Percentiles rank a stretch among this genome's conserved stretches.
Evolutionary conservation across 2,797 vertebrate genomes (phyloP).

Genomic region (Pteropus rufus): DNA sequence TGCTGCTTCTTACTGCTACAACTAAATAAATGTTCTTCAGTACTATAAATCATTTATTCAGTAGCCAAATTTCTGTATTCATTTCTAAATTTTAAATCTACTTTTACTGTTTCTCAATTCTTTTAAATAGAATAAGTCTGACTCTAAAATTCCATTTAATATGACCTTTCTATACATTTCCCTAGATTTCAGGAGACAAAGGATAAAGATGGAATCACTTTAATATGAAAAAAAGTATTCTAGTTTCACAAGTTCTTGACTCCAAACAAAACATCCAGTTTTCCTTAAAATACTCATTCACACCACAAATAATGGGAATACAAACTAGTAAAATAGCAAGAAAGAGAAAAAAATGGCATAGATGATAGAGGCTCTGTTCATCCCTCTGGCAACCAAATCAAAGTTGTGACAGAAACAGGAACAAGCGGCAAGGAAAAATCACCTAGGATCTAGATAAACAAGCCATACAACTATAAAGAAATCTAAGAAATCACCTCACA

Average conservation of each 20-base stretch:
- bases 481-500: too few relatives aligned
- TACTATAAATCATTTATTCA: neutral
- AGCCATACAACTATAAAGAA: too few relatives aligned
- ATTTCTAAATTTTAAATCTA: neutral
- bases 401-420: too few relatives aligned
- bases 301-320: neutral
- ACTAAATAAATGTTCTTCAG: neutral
- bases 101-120: neutral
- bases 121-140: neutral
- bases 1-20: neutral
- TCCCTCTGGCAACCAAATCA: too few relatives aligned
- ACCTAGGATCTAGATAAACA: too few relatives aligned
- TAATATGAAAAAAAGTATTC: neutral
- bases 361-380: too few relatives aligned
- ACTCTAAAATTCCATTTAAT: neutral
- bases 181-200: neutral
- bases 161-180: neutral
- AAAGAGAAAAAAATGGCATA: too few relatives aligned
- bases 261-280: neutral
- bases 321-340: neutral
- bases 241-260: neutral
- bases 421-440: too few relatives aligned
- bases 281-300: neutral
- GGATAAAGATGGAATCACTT: neutral
- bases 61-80: neutral